Conservation (phyloP, 2,797 vertebrate genomes). For the Lophius americanus region DNA sequence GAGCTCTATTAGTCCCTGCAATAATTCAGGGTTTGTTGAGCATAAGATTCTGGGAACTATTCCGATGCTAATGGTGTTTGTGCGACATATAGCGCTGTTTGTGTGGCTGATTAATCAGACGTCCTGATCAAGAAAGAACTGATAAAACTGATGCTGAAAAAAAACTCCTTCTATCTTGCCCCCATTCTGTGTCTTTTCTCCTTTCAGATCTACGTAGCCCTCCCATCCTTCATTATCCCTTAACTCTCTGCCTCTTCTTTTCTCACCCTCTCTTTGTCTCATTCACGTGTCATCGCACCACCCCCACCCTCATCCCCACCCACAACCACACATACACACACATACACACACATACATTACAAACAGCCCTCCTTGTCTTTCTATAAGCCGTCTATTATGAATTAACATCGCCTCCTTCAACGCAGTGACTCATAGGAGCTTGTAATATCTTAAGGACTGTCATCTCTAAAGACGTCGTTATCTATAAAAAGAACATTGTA, state of each 20-base stretch:
- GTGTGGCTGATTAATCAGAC: constrained; percentile 54
- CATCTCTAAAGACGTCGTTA: constrained; percentile 55
- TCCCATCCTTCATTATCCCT: constrained; percentile 40
- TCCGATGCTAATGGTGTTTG: constrained; percentile 32
- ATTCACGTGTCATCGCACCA: background rate
- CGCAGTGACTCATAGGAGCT: constrained; percentile 52
- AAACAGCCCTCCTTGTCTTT: constrained; percentile 26
- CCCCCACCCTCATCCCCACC: no score
- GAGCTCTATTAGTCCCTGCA: constrained; percentile 33
- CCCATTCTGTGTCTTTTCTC: constrained; percentile 4
- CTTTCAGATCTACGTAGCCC: constrained; percentile 31
- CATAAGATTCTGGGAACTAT: constrained; percentile 30
- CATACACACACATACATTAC: background rate
- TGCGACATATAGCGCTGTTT: constrained; percentile 48
- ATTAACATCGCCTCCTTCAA: constrained; percentile 45
- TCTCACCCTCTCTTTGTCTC: constrained; percentile 20
- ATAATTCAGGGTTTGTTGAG: constrained; percentile 36
- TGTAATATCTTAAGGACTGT: constrained; percentile 62
- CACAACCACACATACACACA: no score
- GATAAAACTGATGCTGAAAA: constrained; percentile 43
- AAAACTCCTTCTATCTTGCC: constrained; percentile 19
- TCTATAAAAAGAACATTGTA: constrained; percentile 67
- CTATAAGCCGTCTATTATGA: constrained; percentile 50
- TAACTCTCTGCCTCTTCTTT: constrained; percentile 8
- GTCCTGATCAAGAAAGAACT: constrained; percentile 56